Base-by-base conservation (phyloP, 2,797 vertebrate species). In the Luscinia luscinia region DNA sequence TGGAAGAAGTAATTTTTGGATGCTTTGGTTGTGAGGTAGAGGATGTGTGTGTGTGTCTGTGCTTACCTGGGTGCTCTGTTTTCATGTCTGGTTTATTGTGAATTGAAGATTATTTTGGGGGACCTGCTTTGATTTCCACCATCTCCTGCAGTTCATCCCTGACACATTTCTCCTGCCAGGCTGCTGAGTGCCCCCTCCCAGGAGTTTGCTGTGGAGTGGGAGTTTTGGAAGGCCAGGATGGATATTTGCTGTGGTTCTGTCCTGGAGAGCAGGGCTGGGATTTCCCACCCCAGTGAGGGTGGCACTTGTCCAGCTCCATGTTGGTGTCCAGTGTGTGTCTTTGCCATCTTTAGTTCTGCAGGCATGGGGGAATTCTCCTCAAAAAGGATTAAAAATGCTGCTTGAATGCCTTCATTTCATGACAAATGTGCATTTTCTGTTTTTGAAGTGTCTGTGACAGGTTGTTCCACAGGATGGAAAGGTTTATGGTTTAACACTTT, bases 251-350 rank as follows among this genome's bases (percentile, higher is more conserved):
- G n/a, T 34, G 18, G 32, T 52, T 61, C 28, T 57, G 41, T 38
- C 38, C 69, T 9, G 1, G 24, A 26, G 58, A 63, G 41, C 40
- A 5, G 40, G n/a, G 59, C 55, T 27, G 73, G 63, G 34, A 38
- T 51, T 34, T 15, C 58, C 55, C 59, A 18, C 40, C 34, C 28
- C 4, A 15, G 15, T 4, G 38, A 11, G 61, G 5, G 4, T 9
- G 17, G 52, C 6, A 1, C 62, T 41, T 7, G 2, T n/a, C 67
- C 59, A 9, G 43, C 36, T 2, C 61, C 8, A 0, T 6, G 5
- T 3, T 20, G 36, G 58, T n/a, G 36, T 32, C 38, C 13, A 1
- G 0, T 21, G 30, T 12, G 41, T 64, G 61, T 21, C 62, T 48
- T 45, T 38, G 70, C 41, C 73, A 12, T 9, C 27, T 46, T 28